Conservation (phyloP, 2,113 vertebrate species). For the Todiramphus chloris region DNA sequence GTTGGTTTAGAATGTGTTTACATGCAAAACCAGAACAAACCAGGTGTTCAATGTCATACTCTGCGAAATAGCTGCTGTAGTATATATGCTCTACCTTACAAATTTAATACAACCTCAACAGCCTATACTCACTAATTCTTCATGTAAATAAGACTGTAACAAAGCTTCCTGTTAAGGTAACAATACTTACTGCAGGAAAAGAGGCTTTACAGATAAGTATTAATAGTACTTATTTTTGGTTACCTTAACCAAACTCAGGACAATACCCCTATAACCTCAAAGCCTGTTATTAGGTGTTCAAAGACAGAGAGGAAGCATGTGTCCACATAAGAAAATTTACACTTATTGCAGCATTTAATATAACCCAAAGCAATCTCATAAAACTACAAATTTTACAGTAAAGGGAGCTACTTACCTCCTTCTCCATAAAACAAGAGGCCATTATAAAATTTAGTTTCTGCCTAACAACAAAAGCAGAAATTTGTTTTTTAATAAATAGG, state of each 20-base stretch:
- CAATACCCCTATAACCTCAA: background rate
- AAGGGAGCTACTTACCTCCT: constrained; percentile 85
- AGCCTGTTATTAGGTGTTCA: background rate
- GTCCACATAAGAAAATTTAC: background rate
- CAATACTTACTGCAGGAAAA: background rate
- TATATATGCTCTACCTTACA: background rate
- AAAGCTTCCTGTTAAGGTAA: background rate
- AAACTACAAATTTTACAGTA: background rate
- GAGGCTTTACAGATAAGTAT: background rate
- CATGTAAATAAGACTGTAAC: background rate
- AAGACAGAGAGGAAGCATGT: background rate
- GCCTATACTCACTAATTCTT: background rate
- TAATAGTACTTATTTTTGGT: background rate
- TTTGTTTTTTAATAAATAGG: constrained; percentile 29
- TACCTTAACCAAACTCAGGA: background rate
- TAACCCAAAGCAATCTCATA: background rate
- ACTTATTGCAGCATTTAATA: background rate
- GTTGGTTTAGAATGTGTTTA: background rate
- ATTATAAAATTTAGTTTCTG: constrained; percentile 97
- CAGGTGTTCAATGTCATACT: background rate
- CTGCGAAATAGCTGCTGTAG: background rate
- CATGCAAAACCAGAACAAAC: background rate
- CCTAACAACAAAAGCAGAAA: constrained; percentile 78
- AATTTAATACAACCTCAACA: background rate
- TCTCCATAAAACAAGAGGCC: constrained; percentile 97